These are phyloP conservation scores for Ctenomys sociabilis DNA, from an alignment of 2,113 vertebrate species.

Conservation along the genomic window DNA sequence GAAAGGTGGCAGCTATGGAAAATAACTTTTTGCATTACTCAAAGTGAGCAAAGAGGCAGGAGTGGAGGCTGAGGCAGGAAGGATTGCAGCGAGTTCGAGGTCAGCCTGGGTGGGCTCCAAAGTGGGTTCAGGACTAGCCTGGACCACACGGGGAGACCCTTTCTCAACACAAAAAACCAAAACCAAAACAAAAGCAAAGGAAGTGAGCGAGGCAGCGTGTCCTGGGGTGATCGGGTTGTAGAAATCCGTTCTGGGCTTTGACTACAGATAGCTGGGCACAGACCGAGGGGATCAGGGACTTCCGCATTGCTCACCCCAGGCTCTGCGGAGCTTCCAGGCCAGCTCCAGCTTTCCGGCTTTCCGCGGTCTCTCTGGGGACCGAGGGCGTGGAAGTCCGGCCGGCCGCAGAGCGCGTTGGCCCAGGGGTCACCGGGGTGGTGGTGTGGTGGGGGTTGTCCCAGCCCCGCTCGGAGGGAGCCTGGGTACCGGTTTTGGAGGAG, in stretches of 20 bases:
- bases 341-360: too few species aligned
- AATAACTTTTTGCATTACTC: background rate
- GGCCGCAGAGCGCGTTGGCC: background rate
- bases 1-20: background rate
- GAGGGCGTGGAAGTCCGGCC: background rate
- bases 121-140: background rate
- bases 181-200: background rate
- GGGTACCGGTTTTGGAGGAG: background rate
- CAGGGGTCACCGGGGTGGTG: too few species aligned
- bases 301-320: background rate
- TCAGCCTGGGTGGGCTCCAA: background rate
- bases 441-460: background rate
- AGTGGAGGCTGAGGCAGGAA: background rate
- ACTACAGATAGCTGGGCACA: conserved; percentile 32
- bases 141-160: background rate
- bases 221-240: background rate
- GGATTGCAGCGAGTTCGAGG: background rate
- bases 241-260: background rate
- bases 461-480: background rate
- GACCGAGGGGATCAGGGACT: background rate
- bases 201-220: background rate
- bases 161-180: too few species aligned
- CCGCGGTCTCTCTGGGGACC: background rate
- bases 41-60: background rate
- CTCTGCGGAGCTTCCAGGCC: background rate